Evolutionary conservation across 2,797 vertebrate genomes (phyloP), one percentile per base, ranked within the genome.

Genomic region (Anisognathus igniventris): DNA sequence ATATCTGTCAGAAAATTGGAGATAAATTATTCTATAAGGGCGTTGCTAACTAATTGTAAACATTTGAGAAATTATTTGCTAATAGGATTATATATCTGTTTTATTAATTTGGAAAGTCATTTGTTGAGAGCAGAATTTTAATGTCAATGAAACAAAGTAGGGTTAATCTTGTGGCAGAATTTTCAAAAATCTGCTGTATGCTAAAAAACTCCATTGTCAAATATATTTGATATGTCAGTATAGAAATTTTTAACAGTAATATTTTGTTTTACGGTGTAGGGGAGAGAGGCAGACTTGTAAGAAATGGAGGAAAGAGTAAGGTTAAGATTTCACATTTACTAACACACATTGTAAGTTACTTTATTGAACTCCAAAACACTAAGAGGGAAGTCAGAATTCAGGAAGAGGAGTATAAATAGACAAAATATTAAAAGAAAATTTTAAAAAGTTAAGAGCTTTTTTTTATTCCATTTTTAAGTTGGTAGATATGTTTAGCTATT

Each of bases 291-390:
- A 75, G 35, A 74, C 21, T 61, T 47, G 44, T 65, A 79, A 37
- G 16, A 65, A 75, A 67, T 39, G 7, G 8, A 65, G 7, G 18
- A 44, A 67, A 37, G 12, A 33, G 2, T 53, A 62, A 64, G 7
- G 27, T 60, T 68, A 54, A 76, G 22, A 40, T 77, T 74, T 87
- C 7, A 8, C 10, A 4, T 58, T 65, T 73, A 39, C 24, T 56
- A 14, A 28, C 0, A 1, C 8, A 27, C 3, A 9, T 7, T 66
- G n/a, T 18, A 19, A 8, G 6, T 19, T 74, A 50, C 14, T 78
- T 45, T 12, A 50, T 3, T 67, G 28, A 86, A 68, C 9, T 60
- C 42, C 54, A 67, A 83, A 42, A 2, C 21, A 62, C 14, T 67
- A 42, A 23, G 22, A 56, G 8, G 13, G 17, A 80, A 80, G 48